Evolutionary conservation across 2,113 vertebrate genomes (phyloP).

Genomic region (Anhinga rufa): DNA sequence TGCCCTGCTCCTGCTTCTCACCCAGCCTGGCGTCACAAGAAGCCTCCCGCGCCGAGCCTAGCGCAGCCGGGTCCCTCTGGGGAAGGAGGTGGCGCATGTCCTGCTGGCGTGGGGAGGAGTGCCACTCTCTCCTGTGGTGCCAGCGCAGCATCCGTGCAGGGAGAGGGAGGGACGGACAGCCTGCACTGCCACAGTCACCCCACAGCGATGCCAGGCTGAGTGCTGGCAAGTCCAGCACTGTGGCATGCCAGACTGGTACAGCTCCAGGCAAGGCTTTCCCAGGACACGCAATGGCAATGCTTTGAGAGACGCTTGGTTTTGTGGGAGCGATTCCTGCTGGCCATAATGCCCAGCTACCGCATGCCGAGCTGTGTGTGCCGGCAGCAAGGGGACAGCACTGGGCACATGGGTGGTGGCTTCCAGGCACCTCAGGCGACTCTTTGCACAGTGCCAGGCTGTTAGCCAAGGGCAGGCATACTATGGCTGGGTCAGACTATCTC

Average conservation of each 20-base stretch:
- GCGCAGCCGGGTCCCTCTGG: background rate
- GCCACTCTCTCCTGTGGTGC: background rate
- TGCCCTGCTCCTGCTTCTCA: fast-evolving
- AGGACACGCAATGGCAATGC: background rate
- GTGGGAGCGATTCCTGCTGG: background rate
- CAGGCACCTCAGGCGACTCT: background rate
- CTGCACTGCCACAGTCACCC: background rate
- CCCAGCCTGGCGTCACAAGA: background rate
- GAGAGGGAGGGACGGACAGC: background rate
- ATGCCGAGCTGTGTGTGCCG: fast-evolving
- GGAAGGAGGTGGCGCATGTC: background rate
- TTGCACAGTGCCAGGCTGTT: background rate
- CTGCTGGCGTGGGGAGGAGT: background rate
- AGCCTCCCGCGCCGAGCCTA: fast-evolving
- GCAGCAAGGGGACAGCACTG: background rate
- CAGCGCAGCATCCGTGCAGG: background rate
- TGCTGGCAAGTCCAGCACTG: fast-evolving
- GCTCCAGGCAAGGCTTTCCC: background rate
- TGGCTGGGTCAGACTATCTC: background rate
- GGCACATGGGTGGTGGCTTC: background rate
- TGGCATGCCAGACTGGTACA: fast-evolving
- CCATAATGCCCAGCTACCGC: fast-evolving
- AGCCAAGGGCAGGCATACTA: background rate
- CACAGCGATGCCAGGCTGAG: background rate
- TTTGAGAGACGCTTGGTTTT: background rate